phyloP scores from a whole-genome alignment of 2,888 invertebrate genomes.

The Prenolepis imparis region DNA sequence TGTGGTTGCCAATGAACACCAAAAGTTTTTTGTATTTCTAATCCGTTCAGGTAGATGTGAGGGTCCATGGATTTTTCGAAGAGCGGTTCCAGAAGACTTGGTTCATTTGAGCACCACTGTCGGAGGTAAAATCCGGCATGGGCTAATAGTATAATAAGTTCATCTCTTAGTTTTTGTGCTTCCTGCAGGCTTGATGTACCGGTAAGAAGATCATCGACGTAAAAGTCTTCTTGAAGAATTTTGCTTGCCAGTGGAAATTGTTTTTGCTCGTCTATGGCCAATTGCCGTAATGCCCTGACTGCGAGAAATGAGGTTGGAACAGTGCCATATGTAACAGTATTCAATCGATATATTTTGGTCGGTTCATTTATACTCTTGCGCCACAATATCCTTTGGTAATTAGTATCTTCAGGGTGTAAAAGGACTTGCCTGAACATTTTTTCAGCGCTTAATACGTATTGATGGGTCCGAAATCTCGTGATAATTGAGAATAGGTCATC shows the following conservation, averaged over 20 bases:
- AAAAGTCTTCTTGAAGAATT: not conserved
- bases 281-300: not conserved
- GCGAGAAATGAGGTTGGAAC: not conserved
- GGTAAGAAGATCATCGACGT: slow-evolving; percentile 5
- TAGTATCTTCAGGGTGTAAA: not conserved
- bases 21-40: not conserved
- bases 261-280: not conserved
- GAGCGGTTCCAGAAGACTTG: not conserved
- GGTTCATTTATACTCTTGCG: not conserved
- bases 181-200: not conserved
- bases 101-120: not conserved
- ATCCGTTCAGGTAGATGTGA: not conserved
- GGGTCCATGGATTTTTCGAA: not conserved
- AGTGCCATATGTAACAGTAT: not conserved
- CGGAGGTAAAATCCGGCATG: not conserved
- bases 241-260: not conserved
- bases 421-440: too few relatives aligned
- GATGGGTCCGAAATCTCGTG: too few relatives aligned
- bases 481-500: too few relatives aligned
- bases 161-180: not conserved
- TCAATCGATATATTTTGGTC: not conserved
- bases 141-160: not conserved
- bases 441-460: too few relatives aligned
- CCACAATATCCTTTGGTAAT: slow-evolving; percentile 18
- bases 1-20: too few relatives aligned